Evolutionary conservation across 2,797 vertebrate species (phyloP), one percentile per base, ranked within the genome.

Genomic region (Scolopax rusticola): DNA sequence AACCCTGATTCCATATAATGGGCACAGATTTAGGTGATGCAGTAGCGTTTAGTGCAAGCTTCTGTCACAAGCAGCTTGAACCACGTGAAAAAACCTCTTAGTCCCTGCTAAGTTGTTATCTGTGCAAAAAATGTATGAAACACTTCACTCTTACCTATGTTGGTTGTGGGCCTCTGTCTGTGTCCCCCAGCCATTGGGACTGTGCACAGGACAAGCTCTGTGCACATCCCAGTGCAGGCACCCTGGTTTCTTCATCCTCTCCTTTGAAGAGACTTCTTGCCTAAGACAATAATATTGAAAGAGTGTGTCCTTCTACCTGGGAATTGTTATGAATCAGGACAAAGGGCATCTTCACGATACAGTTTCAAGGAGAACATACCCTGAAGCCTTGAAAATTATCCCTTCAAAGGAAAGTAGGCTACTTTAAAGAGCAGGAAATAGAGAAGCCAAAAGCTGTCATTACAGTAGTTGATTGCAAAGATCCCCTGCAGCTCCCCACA

Each of bases 401-500:
- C 28, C 30, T 53, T 63, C 0, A 1, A 63, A 89, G 28, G 33
- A 89, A 63, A 67, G 12, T 33, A 71, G 21, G 15, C 32, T 56
- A 6, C 33, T 81, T 77, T 82, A 53, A 80, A 77, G 18, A 90
- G 4, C 32, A 33, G 59, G 43, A 36, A 80, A 68, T 15, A 36
- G 1, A 57, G 82, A 63, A 33, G 12, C 4, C 36, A 8, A 9
- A 65, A 87, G 19, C 8, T 60, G 23, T 30, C 21, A 15, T 24
- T 32, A 41, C 6, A 73, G 30, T 16, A 65, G 13, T 15, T 60
- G 17, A 61, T 45, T 75, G 24, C 67, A 53, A 60, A 18, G 73
- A 71, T 41, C 16, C 5, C 3, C 8, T 23, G 0, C 20, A 40
- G 4, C 24, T 47, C 9, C 12, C 7, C 24, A 32, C 2, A 4